phyloP scores from a whole-genome alignment of 1,140 invertebrate species.

The Magallana angulata region DNA sequence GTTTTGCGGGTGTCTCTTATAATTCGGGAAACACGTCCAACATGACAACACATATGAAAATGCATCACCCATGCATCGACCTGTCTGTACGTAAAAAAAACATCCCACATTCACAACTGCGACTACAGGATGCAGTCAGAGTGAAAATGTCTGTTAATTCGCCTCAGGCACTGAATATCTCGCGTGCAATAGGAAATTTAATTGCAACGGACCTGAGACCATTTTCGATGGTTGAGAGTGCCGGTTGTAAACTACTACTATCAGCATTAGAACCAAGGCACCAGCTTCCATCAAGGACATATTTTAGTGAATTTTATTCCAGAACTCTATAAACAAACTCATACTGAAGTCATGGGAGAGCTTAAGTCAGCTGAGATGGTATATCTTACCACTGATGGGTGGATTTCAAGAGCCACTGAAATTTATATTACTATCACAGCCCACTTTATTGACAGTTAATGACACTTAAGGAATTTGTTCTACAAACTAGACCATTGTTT shows the following conservation, averaged over 20 bases:
- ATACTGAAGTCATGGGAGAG: background rate
- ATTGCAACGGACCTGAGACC: slow-evolving; percentile 16
- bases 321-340: slow-evolving; percentile 22
- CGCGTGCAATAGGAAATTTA: slow-evolving; percentile 2
- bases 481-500: background rate
- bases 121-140: background rate
- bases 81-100: background rate
- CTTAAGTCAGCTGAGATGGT: slow-evolving; percentile 4
- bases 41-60: background rate
- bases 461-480: slow-evolving; percentile 14
- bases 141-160: background rate
- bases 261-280: slow-evolving; percentile 36
- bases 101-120: background rate
- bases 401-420: slow-evolving; percentile 42
- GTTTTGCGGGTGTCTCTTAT: background rate
- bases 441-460: slow-evolving; percentile 41
- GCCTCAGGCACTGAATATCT: background rate
- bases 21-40: slow-evolving; percentile 17
- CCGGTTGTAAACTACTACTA: slow-evolving; percentile 35
- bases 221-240: slow-evolving; percentile 40
- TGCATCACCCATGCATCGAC: background rate
- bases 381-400: slow-evolving; percentile 37
- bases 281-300: slow-evolving; percentile 17
- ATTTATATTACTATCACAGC: slow-evolving; percentile 39
- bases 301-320: slow-evolving; percentile 20